phyloP scores from a whole-genome alignment of 2,113 vertebrate species.

The Ivindomyrus marchei region DNA sequence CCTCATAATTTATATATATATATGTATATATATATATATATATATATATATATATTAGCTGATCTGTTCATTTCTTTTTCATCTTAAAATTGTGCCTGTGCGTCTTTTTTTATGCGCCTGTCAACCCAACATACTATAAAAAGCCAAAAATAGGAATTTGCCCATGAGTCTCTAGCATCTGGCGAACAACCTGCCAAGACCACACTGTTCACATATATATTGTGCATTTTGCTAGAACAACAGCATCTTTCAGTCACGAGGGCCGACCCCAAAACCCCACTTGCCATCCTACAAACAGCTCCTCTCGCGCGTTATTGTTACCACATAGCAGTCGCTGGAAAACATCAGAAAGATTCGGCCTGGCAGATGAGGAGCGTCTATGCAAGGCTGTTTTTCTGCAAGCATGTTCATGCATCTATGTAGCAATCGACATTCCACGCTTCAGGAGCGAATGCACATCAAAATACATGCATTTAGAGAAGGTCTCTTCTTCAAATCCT shows the following conservation, averaged over 20 bases:
- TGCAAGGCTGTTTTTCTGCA: conserved; percentile 53
- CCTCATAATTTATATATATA: background rate
- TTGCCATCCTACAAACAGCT: background rate
- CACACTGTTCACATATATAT: background rate
- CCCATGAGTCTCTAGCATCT: background rate
- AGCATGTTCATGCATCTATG: conserved; percentile 60
- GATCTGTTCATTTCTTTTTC: background rate
- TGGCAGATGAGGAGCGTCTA: conserved; percentile 60
- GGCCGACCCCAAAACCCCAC: background rate
- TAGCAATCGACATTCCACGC: conserved; percentile 65
- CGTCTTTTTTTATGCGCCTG: background rate
- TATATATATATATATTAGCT: background rate
- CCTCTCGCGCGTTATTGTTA: background rate
- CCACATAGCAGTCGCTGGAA: background rate
- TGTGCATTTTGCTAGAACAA: background rate
- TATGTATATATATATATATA: background rate
- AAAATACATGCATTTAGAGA: conserved; percentile 56
- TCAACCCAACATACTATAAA: background rate
- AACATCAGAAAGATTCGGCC: conserved; percentile 53
- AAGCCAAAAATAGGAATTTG: background rate
- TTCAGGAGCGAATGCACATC: conserved; percentile 55
- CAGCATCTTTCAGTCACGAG: background rate
- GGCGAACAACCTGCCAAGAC: background rate
- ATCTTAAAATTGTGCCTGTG: background rate
- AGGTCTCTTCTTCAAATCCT: conserved; percentile 54